Base-by-base conservation (phyloP, 2,113 vertebrate species). In the Ophthalmolycus amberensis region DNA sequence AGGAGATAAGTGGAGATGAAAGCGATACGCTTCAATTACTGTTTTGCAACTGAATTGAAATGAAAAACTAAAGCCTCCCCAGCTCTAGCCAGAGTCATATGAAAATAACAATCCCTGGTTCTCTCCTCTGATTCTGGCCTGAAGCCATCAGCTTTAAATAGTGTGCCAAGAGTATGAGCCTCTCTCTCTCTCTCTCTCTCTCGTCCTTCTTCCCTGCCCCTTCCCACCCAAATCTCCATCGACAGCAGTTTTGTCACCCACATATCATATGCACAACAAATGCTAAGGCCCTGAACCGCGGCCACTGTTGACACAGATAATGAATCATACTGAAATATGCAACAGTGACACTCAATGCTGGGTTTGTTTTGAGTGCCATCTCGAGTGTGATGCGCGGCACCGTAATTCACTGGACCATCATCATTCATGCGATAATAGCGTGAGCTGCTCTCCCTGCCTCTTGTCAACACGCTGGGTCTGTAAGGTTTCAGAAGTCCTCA, bases 1-100 rank as follows among this genome's bases (percentile, higher is more conserved):
- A 80, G 70, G 87, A 91, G 89, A 93, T 92, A 92, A 93, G 86
- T 89, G 88, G 82, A 89, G 90, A 93, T 93, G 85, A 92, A 93
- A 89, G 85, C 18, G 80, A 91, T 91, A 88, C 16, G 71, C 87
- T 93, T 89, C 91, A 91, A 90, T 92, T 93, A 91, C 75, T 89
- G 88, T 89, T 90, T 88, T 85, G 88, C 81, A 85, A 87, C 75
- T 67, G 71, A 78, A 86, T 69, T 80, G 65, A 85, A 91, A 87
- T 80, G 71, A 87, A 89, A 88, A 86, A 79, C 62, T 68, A 68
- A 85, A 90, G 62, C 72, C 79, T 90, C 71, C 77, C n/a, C 71
- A 79, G 87, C 75, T 72, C 59, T 4, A 68, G 76, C 75, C 67
- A 78, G 77, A 89, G 74, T 87, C 81, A 83, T 60, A 76, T 73